These are phyloP conservation scores for Suricata suricatta DNA, from an alignment of 2,113 vertebrate genomes.

Conservation along the genomic window DNA sequence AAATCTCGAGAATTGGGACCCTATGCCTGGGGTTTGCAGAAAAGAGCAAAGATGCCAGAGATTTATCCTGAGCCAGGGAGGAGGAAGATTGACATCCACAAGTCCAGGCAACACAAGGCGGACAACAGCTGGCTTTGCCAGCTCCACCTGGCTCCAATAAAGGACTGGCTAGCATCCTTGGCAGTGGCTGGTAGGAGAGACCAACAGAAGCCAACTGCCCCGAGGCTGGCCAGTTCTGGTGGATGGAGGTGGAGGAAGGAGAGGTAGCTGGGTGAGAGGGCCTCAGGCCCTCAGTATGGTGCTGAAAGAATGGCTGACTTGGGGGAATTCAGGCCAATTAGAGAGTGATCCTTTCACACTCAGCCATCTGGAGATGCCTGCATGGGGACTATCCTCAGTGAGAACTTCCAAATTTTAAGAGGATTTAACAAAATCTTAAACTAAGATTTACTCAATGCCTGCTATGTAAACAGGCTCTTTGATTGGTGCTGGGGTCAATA, in stretches of 20 bases:
- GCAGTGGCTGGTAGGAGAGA: conserved; percentile 64
- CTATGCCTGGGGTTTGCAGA: conserved; percentile 35
- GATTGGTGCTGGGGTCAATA: background rate
- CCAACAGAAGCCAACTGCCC: conserved; percentile 71
- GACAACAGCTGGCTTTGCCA: conserved; percentile 76
- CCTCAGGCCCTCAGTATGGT: conserved; percentile 69
- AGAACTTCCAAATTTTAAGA: conserved; percentile 63
- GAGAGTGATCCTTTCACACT: conserved; percentile 62
- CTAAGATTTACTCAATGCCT: conserved; percentile 39
- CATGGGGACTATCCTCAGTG: conserved; percentile 45
- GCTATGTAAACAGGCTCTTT: background rate
- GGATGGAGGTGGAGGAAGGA: conserved; percentile 55
- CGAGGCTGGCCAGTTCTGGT: conserved; percentile 66
- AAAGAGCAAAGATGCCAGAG: conserved; percentile 65
- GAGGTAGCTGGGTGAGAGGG: conserved; percentile 64
- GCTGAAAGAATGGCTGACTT: conserved; percentile 68
- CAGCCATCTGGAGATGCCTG: conserved; percentile 76
- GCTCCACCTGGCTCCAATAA: conserved; percentile 73
- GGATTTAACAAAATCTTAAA: conserved; percentile 54
- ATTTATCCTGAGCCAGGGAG: conserved; percentile 42
- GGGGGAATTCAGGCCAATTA: conserved; percentile 74
- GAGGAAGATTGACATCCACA: conserved; percentile 63
- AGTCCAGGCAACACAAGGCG: conserved; percentile 66
- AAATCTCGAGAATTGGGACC: conserved; percentile 20
- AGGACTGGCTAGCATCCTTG: conserved; percentile 75